Conservation (phyloP, 2,113 vertebrate species). For the Lagopus leucura region DNA sequence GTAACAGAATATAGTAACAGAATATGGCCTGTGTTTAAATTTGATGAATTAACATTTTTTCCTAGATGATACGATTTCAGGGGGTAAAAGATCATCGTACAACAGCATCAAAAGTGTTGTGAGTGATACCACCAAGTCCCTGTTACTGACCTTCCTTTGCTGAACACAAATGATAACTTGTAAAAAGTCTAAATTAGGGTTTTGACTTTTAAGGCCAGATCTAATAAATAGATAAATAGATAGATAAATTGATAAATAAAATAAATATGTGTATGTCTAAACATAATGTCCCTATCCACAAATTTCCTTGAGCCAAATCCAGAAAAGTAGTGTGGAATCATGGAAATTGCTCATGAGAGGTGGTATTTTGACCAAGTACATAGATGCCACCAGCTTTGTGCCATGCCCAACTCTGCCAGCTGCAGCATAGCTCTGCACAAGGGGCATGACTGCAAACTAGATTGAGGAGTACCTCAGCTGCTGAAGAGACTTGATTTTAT, state of each 20-base stretch:
- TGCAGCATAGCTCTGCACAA: neutral
- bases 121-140: neutral
- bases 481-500: neutral
- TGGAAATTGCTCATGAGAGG: neutral
- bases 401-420: neutral
- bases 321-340: accelerated
- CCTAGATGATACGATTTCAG: neutral
- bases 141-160: neutral
- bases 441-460: neutral
- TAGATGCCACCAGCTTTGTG: neutral
- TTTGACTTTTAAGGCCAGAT: neutral
- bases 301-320: neutral
- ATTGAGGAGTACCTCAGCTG: neutral
- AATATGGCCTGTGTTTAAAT: neutral
- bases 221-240: neutral
- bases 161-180: neutral
- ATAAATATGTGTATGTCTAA: neutral
- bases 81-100: neutral
- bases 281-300: neutral
- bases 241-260: neutral
- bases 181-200: neutral
- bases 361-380: neutral
- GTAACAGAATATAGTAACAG: neutral
- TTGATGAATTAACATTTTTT: neutral
- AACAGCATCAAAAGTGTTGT: neutral